Base-by-base conservation (phyloP, 2,888 invertebrate species). In the Lingula anatina region DNA sequence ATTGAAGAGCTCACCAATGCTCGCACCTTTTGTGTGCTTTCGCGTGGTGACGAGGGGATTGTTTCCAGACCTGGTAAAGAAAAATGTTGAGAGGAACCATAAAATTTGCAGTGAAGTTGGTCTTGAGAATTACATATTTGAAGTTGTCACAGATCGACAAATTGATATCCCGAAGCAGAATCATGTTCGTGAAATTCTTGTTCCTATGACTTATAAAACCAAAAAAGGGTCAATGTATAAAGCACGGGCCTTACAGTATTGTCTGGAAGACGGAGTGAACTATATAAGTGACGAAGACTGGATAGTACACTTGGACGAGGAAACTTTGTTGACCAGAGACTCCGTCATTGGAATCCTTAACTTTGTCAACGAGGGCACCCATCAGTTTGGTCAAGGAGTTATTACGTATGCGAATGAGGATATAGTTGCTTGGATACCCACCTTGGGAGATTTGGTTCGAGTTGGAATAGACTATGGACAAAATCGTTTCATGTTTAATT, bases 241-340 rank as follows among this genome's bases (percentile, higher is more conserved):
- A 51, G 67, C 68, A 0, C 49, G 68, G 20, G 67, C 67, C 9
- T 52, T 68, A n/a, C 66, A 68, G 43, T 68, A 65, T 44, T 66
- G 64, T 49, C 53, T 67, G 9, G 65, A 64, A 44, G 51, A 57
- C 12, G 59, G 54, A 12, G 53, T 68, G 0, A 61, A 65, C 45
- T 56, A 64, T 24, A 47, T 70, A 18, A 57, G 58, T 1, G 62
- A 67, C 24, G 61, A 62, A 48, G 70, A 70, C 50, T 70, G 68
- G 67, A 65, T 70, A 23, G 62, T 70, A 2, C 70, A 70, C 51
- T 50, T 70, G 25, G 70, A 70, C 48, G 70, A 70, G 51, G 70
- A 70, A 54, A 68, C 68, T 1, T 37, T 70, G 0, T 52, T 70
- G 24, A 68, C 70, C 2, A 65, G 66, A 43, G 59, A 62, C 4